These are phyloP conservation scores for Schizotus pectinicornis DNA, from an alignment of 2,888 invertebrate species.

Conservation along the genomic window DNA sequence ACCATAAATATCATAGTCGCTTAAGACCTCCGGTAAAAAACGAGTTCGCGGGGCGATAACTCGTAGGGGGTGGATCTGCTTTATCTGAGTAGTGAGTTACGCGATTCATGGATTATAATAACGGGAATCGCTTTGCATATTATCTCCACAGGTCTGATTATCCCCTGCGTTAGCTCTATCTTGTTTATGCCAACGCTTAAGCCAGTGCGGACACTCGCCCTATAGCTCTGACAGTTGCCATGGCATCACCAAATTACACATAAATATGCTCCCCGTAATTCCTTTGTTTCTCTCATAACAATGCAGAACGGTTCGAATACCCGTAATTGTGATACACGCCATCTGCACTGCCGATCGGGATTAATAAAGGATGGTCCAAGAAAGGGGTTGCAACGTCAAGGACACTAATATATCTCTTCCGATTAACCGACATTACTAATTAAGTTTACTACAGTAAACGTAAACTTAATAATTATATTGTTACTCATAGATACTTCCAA, in stretches of 20 bases:
- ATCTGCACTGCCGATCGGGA: slow-evolving; percentile 24
- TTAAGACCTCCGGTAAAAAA: no score
- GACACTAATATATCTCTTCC: background rate
- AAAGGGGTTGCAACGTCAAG: slow-evolving; percentile 5
- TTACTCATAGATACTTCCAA: no score
- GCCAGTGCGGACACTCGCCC: slow-evolving; percentile 40
- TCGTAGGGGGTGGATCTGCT: slow-evolving; percentile 1
- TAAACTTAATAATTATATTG: no score
- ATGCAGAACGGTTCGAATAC: slow-evolving; percentile 31
- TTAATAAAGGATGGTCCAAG: slow-evolving; percentile 13
- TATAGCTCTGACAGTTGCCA: slow-evolving; percentile 35
- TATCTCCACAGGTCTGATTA: slow-evolving; percentile 52
- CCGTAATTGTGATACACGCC: slow-evolving; percentile 28
- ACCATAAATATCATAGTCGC: no score
- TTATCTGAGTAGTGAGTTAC: slow-evolving; percentile 49
- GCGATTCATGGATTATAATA: slow-evolving; percentile 59
- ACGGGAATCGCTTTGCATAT: slow-evolving; percentile 58
- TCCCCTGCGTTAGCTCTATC: slow-evolving; percentile 51
- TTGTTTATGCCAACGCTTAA: slow-evolving; percentile 53
- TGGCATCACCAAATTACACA: slow-evolving; percentile 47
- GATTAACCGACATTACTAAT: background rate
- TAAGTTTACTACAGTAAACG: no score
- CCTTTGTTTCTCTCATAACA: slow-evolving; percentile 45
- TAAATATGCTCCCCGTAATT: slow-evolving; percentile 46
- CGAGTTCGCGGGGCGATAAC: background rate